Conservation (phyloP, 2,797 vertebrate genomes). For the Gambusia yucatana region DNA sequence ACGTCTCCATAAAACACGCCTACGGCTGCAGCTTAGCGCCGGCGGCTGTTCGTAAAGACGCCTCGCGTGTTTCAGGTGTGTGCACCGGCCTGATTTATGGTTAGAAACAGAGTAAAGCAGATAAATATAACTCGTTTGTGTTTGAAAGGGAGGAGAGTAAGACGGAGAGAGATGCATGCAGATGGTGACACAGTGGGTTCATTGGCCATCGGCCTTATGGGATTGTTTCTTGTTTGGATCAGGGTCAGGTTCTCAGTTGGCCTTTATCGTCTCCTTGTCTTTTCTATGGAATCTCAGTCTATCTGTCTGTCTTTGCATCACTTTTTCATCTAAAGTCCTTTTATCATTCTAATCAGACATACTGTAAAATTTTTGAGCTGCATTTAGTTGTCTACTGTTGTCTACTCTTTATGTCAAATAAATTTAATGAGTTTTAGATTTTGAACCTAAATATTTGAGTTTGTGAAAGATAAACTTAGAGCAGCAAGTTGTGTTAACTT, state of each 20-base stretch:
- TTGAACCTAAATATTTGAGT: too few species aligned
- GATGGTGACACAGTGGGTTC: slow-evolving; percentile 81
- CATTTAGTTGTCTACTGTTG: background rate
- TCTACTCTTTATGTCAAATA: background rate
- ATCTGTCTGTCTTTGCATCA: slow-evolving; percentile 13
- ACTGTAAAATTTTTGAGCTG: too few species aligned
- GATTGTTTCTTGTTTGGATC: slow-evolving; percentile 76
- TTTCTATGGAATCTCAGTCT: slow-evolving; percentile 44
- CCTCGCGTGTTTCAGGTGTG: slow-evolving; percentile 23
- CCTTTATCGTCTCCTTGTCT: slow-evolving; percentile 50
- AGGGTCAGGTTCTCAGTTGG: slow-evolving; percentile 69
- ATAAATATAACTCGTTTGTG: slow-evolving; percentile 27
- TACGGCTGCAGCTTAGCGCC: slow-evolving; percentile 8
- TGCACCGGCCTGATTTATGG: slow-evolving; percentile 28
- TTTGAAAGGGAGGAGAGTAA: slow-evolving; percentile 39
- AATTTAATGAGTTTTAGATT: too few species aligned
- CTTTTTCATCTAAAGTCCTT: slow-evolving; percentile 9
- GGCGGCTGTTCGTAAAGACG: slow-evolving; percentile 13
- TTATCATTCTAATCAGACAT: background rate
- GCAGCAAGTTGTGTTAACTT: too few species aligned
- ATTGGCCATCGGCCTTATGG: slow-evolving; percentile 74
- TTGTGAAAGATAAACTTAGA: too few species aligned
- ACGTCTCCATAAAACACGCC: slow-evolving; percentile 29
- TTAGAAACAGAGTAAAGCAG: slow-evolving; percentile 33
- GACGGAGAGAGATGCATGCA: slow-evolving; percentile 62